A percentile compares a stretch with the other conserved stretches of the same genome.
Conservation (phyloP, 2,888 invertebrate species). For the Heliconius aoede region DNA sequence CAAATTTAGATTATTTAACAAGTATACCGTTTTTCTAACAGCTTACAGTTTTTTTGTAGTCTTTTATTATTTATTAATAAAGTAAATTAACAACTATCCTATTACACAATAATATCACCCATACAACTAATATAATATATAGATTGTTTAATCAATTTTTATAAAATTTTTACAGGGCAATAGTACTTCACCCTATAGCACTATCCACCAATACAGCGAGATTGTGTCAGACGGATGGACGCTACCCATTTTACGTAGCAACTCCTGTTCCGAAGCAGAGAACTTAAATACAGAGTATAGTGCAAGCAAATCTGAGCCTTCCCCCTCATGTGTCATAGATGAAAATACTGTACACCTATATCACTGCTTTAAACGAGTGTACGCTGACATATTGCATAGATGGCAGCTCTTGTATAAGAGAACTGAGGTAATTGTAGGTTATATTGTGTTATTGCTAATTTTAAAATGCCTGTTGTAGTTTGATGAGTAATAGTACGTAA, state of each 20-base stretch:
- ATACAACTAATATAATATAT: too few relatives aligned
- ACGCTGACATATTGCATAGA: conserved; percentile 94
- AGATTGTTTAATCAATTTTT: too few relatives aligned
- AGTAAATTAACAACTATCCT: too few relatives aligned
- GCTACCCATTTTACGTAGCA: conserved; percentile 89
- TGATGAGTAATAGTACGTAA: neutral
- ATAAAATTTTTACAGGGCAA: conserved; percentile 69
- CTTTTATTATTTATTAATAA: too few relatives aligned
- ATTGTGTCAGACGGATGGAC: conserved; percentile 91
- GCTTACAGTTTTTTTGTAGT: too few relatives aligned
- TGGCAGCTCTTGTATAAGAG: conserved; percentile 92
- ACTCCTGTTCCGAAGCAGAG: conserved; percentile 93
- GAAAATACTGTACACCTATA: conserved; percentile 84
- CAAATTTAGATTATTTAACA: too few relatives aligned
- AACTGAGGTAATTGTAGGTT: conserved; percentile 86
- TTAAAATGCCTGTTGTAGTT: neutral
- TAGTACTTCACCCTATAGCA: conserved; percentile 94
- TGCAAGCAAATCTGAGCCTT: conserved; percentile 65
- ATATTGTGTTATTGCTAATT: neutral
- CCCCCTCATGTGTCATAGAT: conserved; percentile 72
- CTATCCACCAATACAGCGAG: conserved; percentile 89
- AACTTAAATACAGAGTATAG: conserved; percentile 84
- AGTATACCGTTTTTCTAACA: too few relatives aligned
- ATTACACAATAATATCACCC: too few relatives aligned
- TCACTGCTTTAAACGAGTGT: conserved; percentile 92